phyloP scores from a whole-genome alignment of 2,888 invertebrate species.

The Gisinianus flammeolus region DNA sequence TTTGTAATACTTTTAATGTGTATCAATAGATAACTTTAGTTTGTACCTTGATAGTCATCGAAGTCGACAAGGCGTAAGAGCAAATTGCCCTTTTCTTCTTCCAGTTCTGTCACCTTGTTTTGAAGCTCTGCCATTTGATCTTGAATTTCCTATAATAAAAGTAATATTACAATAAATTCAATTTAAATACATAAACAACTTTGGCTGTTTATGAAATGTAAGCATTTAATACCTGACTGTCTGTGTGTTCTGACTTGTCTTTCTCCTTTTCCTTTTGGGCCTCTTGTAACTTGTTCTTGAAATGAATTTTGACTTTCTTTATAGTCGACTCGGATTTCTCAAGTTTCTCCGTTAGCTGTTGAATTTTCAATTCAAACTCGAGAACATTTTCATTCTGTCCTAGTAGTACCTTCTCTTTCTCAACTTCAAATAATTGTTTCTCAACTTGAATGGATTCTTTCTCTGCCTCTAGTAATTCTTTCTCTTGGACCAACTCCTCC shows the following conservation, averaged over 20 bases:
- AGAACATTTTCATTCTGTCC: conserved; percentile 62
- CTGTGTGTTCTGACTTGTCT: no score
- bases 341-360: conserved; percentile 70
- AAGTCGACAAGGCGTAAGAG: conserved; percentile 83
- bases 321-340: conserved; percentile 77
- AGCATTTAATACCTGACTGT: no score
- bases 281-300: conserved; percentile 43
- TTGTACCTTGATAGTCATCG: conserved; percentile 72
- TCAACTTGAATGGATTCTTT: conserved; percentile 61
- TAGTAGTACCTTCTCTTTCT: conserved; percentile 33
- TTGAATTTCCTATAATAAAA: conserved; percentile 6
- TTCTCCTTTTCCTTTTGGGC: conserved; percentile 38
- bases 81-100: conserved; percentile 90
- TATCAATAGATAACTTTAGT: neutral
- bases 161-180: neutral
- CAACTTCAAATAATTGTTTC: conserved; percentile 60
- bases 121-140: conserved; percentile 45
- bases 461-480: conserved; percentile 60
- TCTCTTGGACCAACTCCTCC: conserved; percentile 60
- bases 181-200: conserved; percentile 9
- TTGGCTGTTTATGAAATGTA: no score
- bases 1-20: neutral
- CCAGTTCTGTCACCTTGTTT: conserved; percentile 74
- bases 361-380: conserved; percentile 59
- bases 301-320: conserved; percentile 76